These are phyloP conservation scores for Arenicola marina DNA, from an alignment of 2,888 invertebrate genomes.

Conservation along the genomic window DNA sequence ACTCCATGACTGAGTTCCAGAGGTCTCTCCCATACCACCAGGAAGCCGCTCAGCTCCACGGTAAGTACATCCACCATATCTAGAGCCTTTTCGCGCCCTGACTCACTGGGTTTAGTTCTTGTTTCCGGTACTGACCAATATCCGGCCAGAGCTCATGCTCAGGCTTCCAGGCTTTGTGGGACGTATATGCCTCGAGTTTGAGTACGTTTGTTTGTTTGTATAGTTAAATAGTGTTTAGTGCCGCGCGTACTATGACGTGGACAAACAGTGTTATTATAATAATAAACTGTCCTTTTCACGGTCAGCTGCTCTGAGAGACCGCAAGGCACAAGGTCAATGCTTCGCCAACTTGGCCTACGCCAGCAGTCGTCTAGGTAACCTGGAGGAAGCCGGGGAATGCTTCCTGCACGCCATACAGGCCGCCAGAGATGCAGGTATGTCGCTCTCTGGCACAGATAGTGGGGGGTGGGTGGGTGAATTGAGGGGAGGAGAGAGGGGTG, in stretches of 20 bases:
- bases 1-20: constrained; percentile 43
- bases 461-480: not conserved
- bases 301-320: constrained; percentile 33
- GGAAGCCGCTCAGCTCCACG: constrained; percentile 37
- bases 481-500: too few relatives aligned
- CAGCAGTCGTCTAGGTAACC: constrained; percentile 44
- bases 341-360: constrained; percentile 53
- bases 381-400: constrained; percentile 41
- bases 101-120: too few relatives aligned
- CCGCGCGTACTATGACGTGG: not conserved
- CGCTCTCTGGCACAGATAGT: not conserved
- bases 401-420: constrained; percentile 51
- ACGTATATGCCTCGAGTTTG: too few relatives aligned
- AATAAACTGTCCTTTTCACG: not conserved
- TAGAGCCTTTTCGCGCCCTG: too few relatives aligned
- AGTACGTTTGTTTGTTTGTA: not conserved
- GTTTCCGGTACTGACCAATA: too few relatives aligned
- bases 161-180: too few relatives aligned
- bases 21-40: constrained; percentile 42
- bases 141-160: too few relatives aligned
- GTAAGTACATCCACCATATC: constrained; percentile 10
- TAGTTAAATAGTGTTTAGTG: not conserved
- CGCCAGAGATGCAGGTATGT: constrained; percentile 47
- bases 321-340: constrained; percentile 51
- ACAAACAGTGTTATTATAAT: too few relatives aligned